phyloP scores from a whole-genome alignment of 2,113 vertebrate species.

The Sphaerodactylus townsendi region DNA sequence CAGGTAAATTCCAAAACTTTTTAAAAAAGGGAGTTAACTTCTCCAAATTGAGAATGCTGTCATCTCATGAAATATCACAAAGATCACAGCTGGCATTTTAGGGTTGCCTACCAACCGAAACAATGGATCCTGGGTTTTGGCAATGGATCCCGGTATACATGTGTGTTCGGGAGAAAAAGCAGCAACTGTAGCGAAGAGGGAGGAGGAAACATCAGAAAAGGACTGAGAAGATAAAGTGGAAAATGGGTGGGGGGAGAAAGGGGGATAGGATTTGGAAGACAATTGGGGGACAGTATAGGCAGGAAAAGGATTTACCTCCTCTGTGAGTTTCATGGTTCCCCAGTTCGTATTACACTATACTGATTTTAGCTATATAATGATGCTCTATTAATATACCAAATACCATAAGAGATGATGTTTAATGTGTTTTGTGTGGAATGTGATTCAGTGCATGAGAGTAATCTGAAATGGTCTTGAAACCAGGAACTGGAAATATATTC shows the following conservation, averaged over 20 bases:
- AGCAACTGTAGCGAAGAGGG: background rate
- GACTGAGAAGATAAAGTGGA: background rate
- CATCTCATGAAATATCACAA: too few relatives aligned
- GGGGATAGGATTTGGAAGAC: too few relatives aligned
- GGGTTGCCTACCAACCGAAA: too few relatives aligned
- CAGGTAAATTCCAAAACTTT: too few relatives aligned
- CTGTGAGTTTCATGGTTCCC: too few relatives aligned
- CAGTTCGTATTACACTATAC: background rate
- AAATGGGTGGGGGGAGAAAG: background rate
- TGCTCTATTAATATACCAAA: background rate
- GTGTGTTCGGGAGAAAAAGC: background rate
- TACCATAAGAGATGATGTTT: background rate
- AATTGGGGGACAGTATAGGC: too few relatives aligned
- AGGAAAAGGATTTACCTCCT: too few relatives aligned
- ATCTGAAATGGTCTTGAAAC: background rate
- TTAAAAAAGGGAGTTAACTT: background rate
- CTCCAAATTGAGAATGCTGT: too few relatives aligned
- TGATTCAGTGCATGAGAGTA: background rate
- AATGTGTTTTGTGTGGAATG: background rate
- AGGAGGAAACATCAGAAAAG: background rate
- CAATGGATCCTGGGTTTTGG: too few relatives aligned
- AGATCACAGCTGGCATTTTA: too few relatives aligned
- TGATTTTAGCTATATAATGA: background rate
- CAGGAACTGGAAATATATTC: background rate
- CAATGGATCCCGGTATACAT: too few relatives aligned